Base-by-base conservation (phyloP, 1,140 invertebrate species). In the Drosophila leontia region DNA sequence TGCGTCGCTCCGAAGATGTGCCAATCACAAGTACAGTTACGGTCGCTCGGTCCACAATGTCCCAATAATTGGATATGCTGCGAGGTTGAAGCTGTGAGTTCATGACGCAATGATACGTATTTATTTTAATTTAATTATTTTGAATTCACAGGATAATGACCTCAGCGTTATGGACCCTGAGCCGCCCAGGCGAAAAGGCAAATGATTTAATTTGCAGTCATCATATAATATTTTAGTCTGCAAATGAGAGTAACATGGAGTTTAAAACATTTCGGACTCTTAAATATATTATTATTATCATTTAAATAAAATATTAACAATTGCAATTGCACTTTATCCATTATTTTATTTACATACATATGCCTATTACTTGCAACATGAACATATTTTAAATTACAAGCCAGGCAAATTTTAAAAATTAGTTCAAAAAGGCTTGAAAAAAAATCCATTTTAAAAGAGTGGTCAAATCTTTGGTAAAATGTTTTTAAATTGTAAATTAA, bases 1-100 rank as follows among this genome's bases (percentile, higher is more conserved):
- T 55, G 51, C 19, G 12, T 55, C n/a, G n/a, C n/a, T n/a, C n/a
- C n/a, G n/a, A n/a, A n/a, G n/a, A n/a, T n/a, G n/a, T n/a, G n/a
- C n/a, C n/a, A n/a, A n/a, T n/a, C n/a, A n/a, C 7, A 9, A 1
- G 0, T 37, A 1, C 0, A 2, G 0, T 37, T 9, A 12, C 51
- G 51, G 15, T 8, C 0, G 2, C 0, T 5, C 51, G 7, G 0
- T 15, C 2, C 9, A 3, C 6, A 3, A 37, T 55, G 51, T 13
- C 12, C 32, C 34, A 0, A 1, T 1, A 1, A 3, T 5, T 5
- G 13, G 7, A n/a, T 15, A 35, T 55, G 51, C 34, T 55, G 51
- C 19, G 4, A 5, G 23, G 1, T 9, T 23, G 12, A 55, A 19
- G 2, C 6, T 1, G 51, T 55, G 12, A 55, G 51, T 37, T 37